Percentiles rank a stretch among this genome's conserved stretches.
phyloP scores from a whole-genome alignment of 2,888 invertebrate genomes.

The Ichneumoninae sp. region DNA sequence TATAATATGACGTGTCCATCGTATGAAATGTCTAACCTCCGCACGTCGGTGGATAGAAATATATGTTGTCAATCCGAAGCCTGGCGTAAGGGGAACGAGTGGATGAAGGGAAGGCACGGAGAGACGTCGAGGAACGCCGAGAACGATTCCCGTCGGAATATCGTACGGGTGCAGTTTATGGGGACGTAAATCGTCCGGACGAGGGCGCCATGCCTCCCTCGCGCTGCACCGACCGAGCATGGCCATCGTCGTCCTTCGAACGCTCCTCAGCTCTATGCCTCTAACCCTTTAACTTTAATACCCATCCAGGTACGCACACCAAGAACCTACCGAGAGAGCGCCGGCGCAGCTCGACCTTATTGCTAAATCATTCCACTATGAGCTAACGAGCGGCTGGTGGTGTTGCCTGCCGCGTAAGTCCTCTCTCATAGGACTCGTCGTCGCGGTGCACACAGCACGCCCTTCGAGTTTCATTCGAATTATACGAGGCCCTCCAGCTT shows the following conservation, averaged over 20 bases:
- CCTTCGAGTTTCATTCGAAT: conserved; percentile 36
- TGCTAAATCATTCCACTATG: conserved; percentile 54
- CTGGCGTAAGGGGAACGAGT: neutral
- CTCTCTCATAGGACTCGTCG: neutral
- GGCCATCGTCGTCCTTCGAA: conserved; percentile 5
- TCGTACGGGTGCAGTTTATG: conserved; percentile 66
- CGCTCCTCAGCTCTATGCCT: neutral
- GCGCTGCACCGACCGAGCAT: conserved; percentile 38
- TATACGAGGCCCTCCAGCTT: conserved; percentile 18
- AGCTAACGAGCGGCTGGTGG: conserved; percentile 29
- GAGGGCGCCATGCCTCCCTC: conserved; percentile 31
- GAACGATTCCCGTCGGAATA: conserved; percentile 53
- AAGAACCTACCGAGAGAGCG: neutral
- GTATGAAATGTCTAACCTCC: no score
- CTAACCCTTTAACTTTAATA: conserved; percentile 9
- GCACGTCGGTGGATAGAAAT: no score
- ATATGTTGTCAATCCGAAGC: neutral
- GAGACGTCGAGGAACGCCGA: conserved; percentile 3
- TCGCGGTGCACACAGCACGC: conserved; percentile 12
- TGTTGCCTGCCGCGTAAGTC: neutral
- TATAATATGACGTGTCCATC: no score
- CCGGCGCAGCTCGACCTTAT: conserved; percentile 50
- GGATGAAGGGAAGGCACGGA: neutral
- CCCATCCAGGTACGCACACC: neutral
- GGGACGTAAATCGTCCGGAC: conserved; percentile 65